Conservation (phyloP, 2,888 invertebrate species). For the Cataglyphis altisquamis region DNA sequence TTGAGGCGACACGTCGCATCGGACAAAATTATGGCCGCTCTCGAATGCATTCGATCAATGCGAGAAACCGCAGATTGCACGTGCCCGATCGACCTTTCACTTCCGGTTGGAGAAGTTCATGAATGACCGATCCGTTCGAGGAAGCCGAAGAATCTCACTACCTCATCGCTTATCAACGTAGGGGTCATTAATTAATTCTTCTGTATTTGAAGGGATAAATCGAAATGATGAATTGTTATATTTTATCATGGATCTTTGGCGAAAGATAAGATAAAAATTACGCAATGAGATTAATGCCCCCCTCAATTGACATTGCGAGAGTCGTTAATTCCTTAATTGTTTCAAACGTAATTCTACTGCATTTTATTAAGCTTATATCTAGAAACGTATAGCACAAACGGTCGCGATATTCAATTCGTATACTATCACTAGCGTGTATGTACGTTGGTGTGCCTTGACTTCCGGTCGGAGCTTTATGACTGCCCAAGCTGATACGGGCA, state of each 20-base stretch:
- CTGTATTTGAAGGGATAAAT: background rate
- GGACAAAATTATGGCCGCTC: background rate
- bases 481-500: conserved; percentile 20
- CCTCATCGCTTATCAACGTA: background rate
- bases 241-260: background rate
- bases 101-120: conserved; percentile 31
- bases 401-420: background rate
- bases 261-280: background rate
- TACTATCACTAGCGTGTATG: background rate
- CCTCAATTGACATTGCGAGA: background rate
- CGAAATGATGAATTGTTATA: background rate
- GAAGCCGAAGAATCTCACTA: background rate
- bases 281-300: background rate
- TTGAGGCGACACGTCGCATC: conserved; percentile 12
- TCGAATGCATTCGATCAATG: conserved; percentile 50
- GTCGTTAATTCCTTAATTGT: background rate
- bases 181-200: conserved; percentile 26
- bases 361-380: background rate
- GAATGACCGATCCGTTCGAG: background rate
- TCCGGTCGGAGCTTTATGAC: conserved; percentile 56
- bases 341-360: background rate
- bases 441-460: conserved; percentile 15
- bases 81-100: conserved; percentile 41
- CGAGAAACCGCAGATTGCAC: conserved; percentile 45
- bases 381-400: background rate